Conservation (phyloP, 2,797 vertebrate species). For the Peromyscus nudipes region DNA sequence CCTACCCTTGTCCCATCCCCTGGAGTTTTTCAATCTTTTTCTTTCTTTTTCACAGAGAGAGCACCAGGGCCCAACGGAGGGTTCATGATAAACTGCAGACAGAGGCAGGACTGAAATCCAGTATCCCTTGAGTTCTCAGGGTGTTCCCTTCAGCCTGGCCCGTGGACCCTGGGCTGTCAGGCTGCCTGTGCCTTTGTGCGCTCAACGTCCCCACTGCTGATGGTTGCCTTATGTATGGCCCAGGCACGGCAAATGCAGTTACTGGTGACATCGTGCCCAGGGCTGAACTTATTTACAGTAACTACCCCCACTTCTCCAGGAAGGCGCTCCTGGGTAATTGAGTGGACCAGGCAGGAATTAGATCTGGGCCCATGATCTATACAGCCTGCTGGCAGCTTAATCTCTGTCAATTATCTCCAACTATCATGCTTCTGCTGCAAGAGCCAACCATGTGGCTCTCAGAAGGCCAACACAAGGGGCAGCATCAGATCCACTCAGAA, state of each 20-base stretch:
- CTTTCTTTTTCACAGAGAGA: background rate
- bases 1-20: fast-evolving
- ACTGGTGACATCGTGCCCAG: slow-evolving; percentile 73
- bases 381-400: slow-evolving; percentile 62
- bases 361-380: slow-evolving; percentile 77
- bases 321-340: slow-evolving; percentile 76
- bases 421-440: background rate
- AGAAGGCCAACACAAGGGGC: slow-evolving; percentile 23
- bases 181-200: background rate
- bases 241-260: slow-evolving; percentile 74
- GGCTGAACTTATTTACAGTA: slow-evolving; percentile 76
- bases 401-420: slow-evolving; percentile 76
- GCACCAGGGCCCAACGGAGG: background rate
- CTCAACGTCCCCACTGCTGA: background rate
- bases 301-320: slow-evolving; percentile 72
- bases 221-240: slow-evolving; percentile 65
- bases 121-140: fast-evolving
- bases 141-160: background rate
- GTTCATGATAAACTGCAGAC: background rate
- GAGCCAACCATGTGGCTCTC: slow-evolving; percentile 24
- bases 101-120: background rate
- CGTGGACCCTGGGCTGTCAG: background rate
- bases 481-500: background rate
- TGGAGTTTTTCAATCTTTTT: background rate
- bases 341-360: slow-evolving; percentile 80